Evolutionary conservation across 1,140 invertebrate genomes (phyloP).

Genomic region (Hypothenemus hampei): DNA sequence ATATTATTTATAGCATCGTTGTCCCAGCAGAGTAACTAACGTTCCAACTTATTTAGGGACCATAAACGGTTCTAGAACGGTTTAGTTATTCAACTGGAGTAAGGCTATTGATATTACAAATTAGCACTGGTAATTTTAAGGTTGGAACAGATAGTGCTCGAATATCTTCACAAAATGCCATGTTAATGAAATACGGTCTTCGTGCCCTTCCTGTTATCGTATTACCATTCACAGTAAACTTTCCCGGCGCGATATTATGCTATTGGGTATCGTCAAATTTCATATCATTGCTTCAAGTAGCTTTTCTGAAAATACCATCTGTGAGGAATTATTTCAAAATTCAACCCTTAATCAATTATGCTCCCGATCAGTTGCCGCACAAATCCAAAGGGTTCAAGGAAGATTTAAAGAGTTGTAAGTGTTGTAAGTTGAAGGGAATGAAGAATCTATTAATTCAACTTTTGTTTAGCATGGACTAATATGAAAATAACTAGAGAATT

Average conservation of each 20-base stretch:
- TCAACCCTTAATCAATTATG: conserved; percentile 56
- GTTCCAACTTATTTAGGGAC: no score
- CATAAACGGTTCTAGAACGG: no score
- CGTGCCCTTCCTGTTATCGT: conserved; percentile 73
- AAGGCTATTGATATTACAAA: no score
- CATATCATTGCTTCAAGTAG: conserved; percentile 81
- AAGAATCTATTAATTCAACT: neutral
- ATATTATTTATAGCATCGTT: no score
- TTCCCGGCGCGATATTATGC: conserved; percentile 80
- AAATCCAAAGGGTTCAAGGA: conserved; percentile 73
- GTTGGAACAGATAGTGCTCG: conserved; percentile 72
- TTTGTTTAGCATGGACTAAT: conserved; percentile 69
- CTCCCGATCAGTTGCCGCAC: conserved; percentile 53
- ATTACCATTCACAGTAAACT: conserved; percentile 82
- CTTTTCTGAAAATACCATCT: conserved; percentile 67
- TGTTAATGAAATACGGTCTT: conserved; percentile 68
- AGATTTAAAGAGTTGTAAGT: conserved; percentile 79
- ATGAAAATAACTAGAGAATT: conserved; percentile 74
- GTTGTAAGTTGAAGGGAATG: conserved; percentile 1
- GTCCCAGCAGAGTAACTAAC: no score
- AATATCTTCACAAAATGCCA: conserved; percentile 58
- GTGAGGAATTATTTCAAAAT: conserved; percentile 78
- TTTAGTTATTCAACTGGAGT: no score
- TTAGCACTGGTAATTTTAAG: conserved; percentile 49
- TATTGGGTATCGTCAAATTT: conserved; percentile 90